Percentiles rank a stretch among this genome's conserved stretches.
phyloP scores from a whole-genome alignment of 2,888 invertebrate genomes.

The Diogma glabrata region DNA sequence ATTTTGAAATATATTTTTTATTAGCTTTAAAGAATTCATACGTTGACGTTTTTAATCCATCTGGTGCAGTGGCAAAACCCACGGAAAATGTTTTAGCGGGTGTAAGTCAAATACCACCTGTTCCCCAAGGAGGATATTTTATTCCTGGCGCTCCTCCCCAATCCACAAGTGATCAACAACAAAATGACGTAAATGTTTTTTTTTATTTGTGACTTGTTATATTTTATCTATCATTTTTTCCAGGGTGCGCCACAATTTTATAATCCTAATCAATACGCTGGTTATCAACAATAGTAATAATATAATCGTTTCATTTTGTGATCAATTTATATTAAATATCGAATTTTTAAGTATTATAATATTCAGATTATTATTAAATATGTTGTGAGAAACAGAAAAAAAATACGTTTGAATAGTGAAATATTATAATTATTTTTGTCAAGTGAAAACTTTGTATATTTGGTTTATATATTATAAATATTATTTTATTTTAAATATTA shows the following conservation, averaged over 20 bases:
- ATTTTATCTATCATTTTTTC: conserved; percentile 11
- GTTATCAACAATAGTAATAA: conserved; percentile 16
- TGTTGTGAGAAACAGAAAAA: not conserved
- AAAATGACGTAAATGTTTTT: conserved; percentile 10
- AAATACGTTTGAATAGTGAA: no score
- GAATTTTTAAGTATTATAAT: not conserved
- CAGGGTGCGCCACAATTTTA: conserved; percentile 23
- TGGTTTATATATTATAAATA: no score
- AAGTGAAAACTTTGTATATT: no score
- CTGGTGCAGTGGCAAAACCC: conserved; percentile 37
- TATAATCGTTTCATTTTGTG: conserved; percentile 6
- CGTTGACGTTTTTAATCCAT: conserved; percentile 79
- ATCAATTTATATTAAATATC: no score
- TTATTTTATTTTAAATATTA: no score
- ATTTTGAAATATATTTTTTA: no score
- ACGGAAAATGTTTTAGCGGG: conserved; percentile 30
- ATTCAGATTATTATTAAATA: not conserved
- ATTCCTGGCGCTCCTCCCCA: conserved; percentile 23
- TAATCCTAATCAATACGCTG: conserved; percentile 23
- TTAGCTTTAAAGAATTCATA: conserved; percentile 73
- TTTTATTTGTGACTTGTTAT: not conserved
- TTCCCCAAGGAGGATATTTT: conserved; percentile 33
- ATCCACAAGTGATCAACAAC: not conserved
- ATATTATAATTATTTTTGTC: no score
- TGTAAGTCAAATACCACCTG: conserved; percentile 26